Percentiles rank a stretch among this genome's conserved stretches.
Conservation (phyloP, 2,113 vertebrate genomes). For the Colaptes auratus region DNA sequence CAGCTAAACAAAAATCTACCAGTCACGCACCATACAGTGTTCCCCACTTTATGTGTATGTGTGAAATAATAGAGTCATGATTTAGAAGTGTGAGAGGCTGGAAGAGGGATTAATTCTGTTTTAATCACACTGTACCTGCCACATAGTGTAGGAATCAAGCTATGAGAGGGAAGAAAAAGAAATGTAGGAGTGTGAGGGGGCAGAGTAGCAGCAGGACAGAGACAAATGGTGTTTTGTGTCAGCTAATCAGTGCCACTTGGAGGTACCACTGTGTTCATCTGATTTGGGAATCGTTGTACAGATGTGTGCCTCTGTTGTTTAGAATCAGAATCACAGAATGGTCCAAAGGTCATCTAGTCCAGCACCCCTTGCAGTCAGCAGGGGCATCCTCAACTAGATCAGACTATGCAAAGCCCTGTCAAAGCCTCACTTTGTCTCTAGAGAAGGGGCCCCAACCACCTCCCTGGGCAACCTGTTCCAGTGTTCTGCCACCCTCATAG, state of each 20-base stretch:
- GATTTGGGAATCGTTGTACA: not conserved
- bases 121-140: not conserved
- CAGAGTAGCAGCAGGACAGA: not conserved
- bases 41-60: not conserved
- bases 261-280: not conserved
- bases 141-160: not conserved
- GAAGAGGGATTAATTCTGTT: not conserved
- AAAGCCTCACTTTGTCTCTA: too few species aligned
- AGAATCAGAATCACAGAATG: not conserved
- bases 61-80: not conserved
- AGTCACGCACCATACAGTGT: accelerated
- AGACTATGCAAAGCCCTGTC: too few species aligned
- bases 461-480: too few species aligned
- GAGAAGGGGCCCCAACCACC: too few species aligned
- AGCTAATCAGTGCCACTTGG: not conserved
- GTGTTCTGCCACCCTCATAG: too few species aligned
- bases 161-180: not conserved
- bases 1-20: not conserved
- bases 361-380: too few species aligned
- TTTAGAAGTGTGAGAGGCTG: not conserved
- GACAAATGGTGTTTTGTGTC: not conserved
- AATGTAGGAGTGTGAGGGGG: not conserved
- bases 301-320: not conserved
- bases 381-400: too few species aligned
- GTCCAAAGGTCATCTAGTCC: too few species aligned